Evolutionary conservation across 2,888 invertebrate species (phyloP).

Genomic region (Synergus umbraculus): DNA sequence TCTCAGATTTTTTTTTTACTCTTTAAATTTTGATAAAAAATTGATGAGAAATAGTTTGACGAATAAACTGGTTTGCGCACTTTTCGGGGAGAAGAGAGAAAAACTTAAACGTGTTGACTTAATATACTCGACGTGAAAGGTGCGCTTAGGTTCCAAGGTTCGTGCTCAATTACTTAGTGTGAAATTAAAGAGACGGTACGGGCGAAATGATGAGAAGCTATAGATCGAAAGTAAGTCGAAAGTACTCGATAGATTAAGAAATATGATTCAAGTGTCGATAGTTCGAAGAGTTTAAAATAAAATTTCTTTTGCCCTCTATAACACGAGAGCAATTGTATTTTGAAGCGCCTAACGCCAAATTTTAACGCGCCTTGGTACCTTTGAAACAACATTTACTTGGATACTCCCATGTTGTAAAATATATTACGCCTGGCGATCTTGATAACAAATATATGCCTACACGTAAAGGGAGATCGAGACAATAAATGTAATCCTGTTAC

Average conservation of each 20-base stretch:
- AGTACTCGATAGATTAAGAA: constrained; percentile 50
- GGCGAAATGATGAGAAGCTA: constrained; percentile 34
- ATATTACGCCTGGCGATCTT: constrained; percentile 61
- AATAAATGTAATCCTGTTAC: constrained; percentile 78
- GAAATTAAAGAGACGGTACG: constrained; percentile 36
- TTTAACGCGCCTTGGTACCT: constrained; percentile 58
- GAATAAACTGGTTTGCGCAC: constrained; percentile 29
- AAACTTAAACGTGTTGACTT: constrained; percentile 52
- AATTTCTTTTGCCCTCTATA: constrained; percentile 22
- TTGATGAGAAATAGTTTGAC: background rate
- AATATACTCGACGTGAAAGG: constrained; percentile 60
- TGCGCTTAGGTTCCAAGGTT: constrained; percentile 65
- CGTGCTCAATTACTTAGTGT: constrained; percentile 55
- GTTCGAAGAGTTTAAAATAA: constrained; percentile 29
- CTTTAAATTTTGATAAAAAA: background rate
- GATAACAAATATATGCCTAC: constrained; percentile 62
- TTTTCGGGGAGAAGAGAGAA: constrained; percentile 37
- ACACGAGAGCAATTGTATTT: constrained; percentile 31
- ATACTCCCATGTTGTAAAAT: constrained; percentile 70
- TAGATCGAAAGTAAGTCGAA: constrained; percentile 50
- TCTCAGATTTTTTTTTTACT: background rate
- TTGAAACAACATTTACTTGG: constrained; percentile 43
- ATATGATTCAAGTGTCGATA: constrained; percentile 8
- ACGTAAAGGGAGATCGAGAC: constrained; percentile 75
- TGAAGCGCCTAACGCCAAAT: constrained; percentile 40